Evolutionary conservation across 2,113 vertebrate species (phyloP).

Genomic region (Micronisus gabar): DNA sequence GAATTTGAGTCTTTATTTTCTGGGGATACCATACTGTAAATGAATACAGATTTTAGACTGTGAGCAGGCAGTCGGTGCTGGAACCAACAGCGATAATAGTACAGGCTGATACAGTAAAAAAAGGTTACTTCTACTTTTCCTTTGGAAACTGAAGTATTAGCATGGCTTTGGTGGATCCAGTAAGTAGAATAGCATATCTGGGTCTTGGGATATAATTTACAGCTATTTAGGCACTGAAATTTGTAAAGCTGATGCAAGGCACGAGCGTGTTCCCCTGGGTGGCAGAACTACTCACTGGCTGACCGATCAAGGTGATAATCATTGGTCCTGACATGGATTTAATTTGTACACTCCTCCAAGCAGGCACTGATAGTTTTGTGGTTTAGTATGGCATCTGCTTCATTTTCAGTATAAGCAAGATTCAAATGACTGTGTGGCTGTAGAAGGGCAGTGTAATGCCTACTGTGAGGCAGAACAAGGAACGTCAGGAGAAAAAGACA

Average conservation of each 20-base stretch:
- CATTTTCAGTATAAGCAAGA: not conserved
- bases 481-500: not conserved
- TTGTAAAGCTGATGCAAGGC: not conserved
- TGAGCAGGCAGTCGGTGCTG: not conserved
- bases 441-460: not conserved
- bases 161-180: not conserved
- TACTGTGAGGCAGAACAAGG: not conserved
- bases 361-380: not conserved
- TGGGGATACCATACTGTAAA: not conserved
- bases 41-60: not conserved
- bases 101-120: not conserved
- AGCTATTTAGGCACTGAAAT: not conserved
- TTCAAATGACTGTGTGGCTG: not conserved
- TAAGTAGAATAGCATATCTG: not conserved
- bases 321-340: not conserved
- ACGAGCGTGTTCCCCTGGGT: not conserved
- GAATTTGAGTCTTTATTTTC: not conserved
- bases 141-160: not conserved
- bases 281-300: not conserved
- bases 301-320: not conserved
- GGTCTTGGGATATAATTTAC: not conserved
- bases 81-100: not conserved
- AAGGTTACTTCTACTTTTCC: not conserved
- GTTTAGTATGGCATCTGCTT: not conserved
- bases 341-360: not conserved